Evolutionary conservation across 2,888 invertebrate species (phyloP), one percentile per base, ranked within the genome.

Genomic region (Listrodromus nycthemerus): DNA sequence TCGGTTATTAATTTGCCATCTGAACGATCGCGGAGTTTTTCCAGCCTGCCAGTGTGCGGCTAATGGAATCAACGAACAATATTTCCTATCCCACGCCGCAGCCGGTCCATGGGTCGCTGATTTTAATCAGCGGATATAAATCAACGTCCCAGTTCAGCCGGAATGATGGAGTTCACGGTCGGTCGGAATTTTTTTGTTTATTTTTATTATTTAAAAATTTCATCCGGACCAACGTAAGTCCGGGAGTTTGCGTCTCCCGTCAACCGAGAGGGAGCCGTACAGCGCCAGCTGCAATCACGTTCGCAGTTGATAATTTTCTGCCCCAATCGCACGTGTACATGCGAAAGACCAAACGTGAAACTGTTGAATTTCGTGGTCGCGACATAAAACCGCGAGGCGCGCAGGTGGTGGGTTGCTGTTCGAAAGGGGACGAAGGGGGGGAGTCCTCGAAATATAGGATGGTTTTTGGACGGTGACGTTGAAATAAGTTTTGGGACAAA

Each of bases 221-320:
- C 55, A 61, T 73, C 48, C 21, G 63, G 19, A 8, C 19, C 21
- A 71, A 41, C 55, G 45, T 66, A 76, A 63, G 45, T 52, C 33
- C 58, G n/a, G 48, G 24, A 24, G 13, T 19, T 7, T 48, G 63
- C 24, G 13, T 65, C 65, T 65, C 65, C 50, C 65, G 74, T 50
- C 50, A 74, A 74, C 50, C 74, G 74, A 74, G 50, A 74, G 63
- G 55, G 24, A 41, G 52, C 61, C 55, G 21, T 27, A 45, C 27
- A 65, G 45, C 79, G 70, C 89, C 89, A 89, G 88, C 88, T 87
- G 86, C 90, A 91, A 91, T 91, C 90, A 89, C 87, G 89, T 87
- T 81, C 87, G 90, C 86, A 90, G 91, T 90, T 91, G 90, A 91
- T 91, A 90, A 91, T 90, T 90, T 88, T 86, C 77, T 82, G 81